Evolutionary conservation across 2,888 invertebrate species (phyloP), one percentile per base, ranked within the genome.

Genomic region (Hydrotaea diabolus): DNA sequence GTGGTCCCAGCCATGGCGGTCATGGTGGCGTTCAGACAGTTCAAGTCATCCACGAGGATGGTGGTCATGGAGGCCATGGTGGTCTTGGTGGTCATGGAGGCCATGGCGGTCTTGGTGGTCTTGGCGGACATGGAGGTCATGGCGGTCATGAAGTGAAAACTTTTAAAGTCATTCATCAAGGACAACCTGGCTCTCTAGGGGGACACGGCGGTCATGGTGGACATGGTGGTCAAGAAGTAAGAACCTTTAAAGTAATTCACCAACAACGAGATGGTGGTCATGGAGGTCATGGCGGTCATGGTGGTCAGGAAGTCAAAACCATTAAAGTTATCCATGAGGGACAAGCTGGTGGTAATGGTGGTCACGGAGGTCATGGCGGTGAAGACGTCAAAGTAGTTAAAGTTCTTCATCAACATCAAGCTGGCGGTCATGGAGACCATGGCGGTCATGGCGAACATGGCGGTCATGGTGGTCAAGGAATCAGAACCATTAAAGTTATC

Each of bases 101-200:
- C 21, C n/a, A 62, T 21, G n/a, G n/a, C n/a, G n/a, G n/a, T n/a
- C n/a, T n/a, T n/a, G 79, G 69, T 73, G 64, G 43, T 19, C n/a
- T 3, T 81, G 85, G 86, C 17, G 88, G 88, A 19, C 76, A 82
- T 57, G 82, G 82, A 3, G 83, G 73, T 3, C 71, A 49, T 49
- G 77, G 75, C n/a, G 73, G 74, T 19, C 79, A 80, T 43, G 79
- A 87, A 71, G 82, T 88, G 0, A 87, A 89, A 79, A 88, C 88
- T 2, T 83, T 89, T 9, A 87, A 89, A 82, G 88, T 89, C 1
- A 78, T 86, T n/a, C 83, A 89, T 86, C 71, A 76, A 49, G 23
- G 53, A 46, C 71, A 71, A 39, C 31, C 31, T 43, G 64, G 36
- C 39, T 78, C 80, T 15, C 53, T 55, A 31, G 83, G 83, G 17